Evolutionary conservation across 2,797 vertebrate species (phyloP).

Genomic region (Neomorphus geoffroyi): DNA sequence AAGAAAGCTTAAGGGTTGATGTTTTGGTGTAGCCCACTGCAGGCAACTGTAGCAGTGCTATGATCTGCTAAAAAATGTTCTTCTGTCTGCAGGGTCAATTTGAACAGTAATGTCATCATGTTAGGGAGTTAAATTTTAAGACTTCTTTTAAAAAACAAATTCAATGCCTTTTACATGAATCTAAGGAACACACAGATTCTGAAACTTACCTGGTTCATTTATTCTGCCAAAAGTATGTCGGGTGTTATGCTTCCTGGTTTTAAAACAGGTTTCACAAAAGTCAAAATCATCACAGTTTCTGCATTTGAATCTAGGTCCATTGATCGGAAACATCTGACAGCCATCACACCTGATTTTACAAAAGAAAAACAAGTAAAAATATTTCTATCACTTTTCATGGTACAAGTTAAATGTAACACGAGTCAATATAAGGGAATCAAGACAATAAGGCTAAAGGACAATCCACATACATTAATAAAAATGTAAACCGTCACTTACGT

Average conservation of each 20-base stretch:
- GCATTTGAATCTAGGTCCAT: constrained; percentile 96
- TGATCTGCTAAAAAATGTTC: background rate
- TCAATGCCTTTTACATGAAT: background rate
- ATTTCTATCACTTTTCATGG: background rate
- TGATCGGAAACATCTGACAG: constrained; percentile 99
- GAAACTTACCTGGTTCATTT: constrained; percentile 90
- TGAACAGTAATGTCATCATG: background rate
- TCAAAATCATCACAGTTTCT: constrained; percentile 97
- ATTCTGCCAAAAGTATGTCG: constrained; percentile 96
- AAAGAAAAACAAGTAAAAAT: background rate
- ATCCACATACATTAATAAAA: background rate
- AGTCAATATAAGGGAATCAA: background rate
- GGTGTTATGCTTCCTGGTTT: constrained; percentile 92
- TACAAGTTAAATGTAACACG: background rate
- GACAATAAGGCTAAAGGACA: background rate
- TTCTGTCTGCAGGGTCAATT: background rate
- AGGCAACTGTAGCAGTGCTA: background rate
- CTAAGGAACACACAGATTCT: background rate
- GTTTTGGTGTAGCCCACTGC: background rate
- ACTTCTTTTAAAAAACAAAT: background rate
- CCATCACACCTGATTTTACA: constrained; percentile 89
- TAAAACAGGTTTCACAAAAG: constrained; percentile 97
- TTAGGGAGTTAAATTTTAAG: background rate
- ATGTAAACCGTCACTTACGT: constrained; percentile 79
- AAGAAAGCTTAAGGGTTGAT: background rate